These are phyloP conservation scores for Coranthus polyacanthus DNA, from an alignment of 2,797 vertebrate genomes.

Conservation along the genomic window DNA sequence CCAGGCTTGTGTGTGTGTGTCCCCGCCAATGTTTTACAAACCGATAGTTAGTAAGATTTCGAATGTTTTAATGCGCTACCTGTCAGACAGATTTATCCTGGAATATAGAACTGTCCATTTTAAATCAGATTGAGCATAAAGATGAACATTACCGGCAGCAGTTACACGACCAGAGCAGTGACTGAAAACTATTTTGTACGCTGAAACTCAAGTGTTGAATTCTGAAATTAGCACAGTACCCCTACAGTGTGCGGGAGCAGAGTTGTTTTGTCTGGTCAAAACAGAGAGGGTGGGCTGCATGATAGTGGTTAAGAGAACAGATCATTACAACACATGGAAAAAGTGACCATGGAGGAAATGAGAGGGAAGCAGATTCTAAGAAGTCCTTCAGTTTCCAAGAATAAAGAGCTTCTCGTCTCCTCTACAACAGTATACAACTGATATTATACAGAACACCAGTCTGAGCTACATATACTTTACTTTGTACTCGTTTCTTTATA, in stretches of 20 bases:
- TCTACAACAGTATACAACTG: too few species aligned
- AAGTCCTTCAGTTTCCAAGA: slow-evolving; percentile 33
- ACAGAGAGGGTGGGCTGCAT: slow-evolving; percentile 18
- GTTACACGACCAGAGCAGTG: neutral
- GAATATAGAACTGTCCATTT: too few species aligned
- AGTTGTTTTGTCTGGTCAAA: slow-evolving; percentile 4
- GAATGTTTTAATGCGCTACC: too few species aligned
- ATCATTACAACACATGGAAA: slow-evolving; percentile 61
- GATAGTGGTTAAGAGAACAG: slow-evolving; percentile 24
- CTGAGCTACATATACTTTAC: too few species aligned
- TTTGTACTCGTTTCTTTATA: too few species aligned
- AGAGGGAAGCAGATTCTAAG: slow-evolving; percentile 31
- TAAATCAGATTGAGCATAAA: too few species aligned
- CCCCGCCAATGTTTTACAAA: too few species aligned
- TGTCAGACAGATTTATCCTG: too few species aligned
- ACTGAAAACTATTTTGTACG: neutral
- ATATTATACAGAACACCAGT: too few species aligned
- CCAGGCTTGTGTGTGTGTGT: too few species aligned
- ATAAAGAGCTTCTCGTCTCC: neutral
- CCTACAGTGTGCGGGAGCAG: neutral
- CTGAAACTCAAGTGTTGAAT: neutral
- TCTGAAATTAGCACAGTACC: neutral
- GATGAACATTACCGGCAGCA: too few species aligned
- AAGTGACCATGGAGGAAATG: slow-evolving; percentile 56
- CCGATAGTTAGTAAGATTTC: too few species aligned